phyloP scores from a whole-genome alignment of 1,140 invertebrate species.

The Trichonephila clavata region DNA sequence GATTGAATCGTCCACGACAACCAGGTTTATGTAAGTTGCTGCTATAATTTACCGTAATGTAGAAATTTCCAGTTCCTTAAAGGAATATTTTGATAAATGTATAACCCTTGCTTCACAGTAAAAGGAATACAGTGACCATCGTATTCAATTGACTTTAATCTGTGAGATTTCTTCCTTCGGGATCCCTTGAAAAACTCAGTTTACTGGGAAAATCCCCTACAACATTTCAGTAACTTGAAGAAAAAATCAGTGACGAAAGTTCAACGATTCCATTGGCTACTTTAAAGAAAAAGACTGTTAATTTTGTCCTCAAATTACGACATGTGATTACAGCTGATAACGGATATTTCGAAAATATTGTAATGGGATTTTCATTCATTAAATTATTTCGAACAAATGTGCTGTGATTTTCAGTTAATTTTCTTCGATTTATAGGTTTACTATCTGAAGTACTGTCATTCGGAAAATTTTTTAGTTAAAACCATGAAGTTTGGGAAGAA shows the following conservation, averaged over 20 bases:
- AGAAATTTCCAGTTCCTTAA: not conserved
- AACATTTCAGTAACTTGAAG: not conserved
- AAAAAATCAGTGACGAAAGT: not conserved
- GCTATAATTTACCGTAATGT: not conserved
- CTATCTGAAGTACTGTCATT: too few species aligned
- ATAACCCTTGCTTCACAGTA: not conserved
- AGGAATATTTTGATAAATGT: not conserved
- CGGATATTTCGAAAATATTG: not conserved
- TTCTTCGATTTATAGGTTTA: too few species aligned
- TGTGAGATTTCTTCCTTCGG: not conserved
- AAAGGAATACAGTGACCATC: not conserved
- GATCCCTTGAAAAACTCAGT: not conserved
- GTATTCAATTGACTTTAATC: not conserved
- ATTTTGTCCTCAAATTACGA: not conserved
- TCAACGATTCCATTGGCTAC: not conserved
- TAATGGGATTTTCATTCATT: not conserved
- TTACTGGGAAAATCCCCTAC: not conserved
- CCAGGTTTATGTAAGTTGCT: not conserved
- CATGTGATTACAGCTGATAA: not conserved
- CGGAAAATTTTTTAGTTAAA: too few species aligned
- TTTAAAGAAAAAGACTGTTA: not conserved
- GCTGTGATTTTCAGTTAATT: not conserved
- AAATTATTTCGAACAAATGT: too few species aligned
- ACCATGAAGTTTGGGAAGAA: too few species aligned
- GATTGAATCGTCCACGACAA: not conserved